phyloP scores from a whole-genome alignment of 2,113 vertebrate genomes.

The Cranoglanis bouderius region DNA sequence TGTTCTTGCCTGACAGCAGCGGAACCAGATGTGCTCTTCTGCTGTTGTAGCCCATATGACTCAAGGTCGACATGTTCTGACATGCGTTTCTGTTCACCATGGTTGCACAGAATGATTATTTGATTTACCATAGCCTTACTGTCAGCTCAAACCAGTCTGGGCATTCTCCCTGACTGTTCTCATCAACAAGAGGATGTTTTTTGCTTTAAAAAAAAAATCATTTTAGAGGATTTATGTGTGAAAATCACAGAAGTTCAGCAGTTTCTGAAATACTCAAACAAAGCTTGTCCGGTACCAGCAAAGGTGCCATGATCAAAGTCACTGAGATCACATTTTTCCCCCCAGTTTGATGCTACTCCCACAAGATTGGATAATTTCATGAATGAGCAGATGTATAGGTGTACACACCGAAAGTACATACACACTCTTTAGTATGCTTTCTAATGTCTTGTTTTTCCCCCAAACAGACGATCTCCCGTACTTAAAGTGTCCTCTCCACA shows the following conservation, averaged over 20 bases:
- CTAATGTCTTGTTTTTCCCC: conserved; percentile 8
- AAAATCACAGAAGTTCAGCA: not conserved
- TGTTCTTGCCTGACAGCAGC: not conserved
- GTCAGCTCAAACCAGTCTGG: not conserved
- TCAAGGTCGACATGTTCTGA: not conserved
- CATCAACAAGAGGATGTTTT: not conserved
- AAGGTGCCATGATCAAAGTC: not conserved
- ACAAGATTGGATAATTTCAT: not conserved
- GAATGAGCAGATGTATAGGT: not conserved
- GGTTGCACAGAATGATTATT: not conserved
- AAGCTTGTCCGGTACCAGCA: not conserved
- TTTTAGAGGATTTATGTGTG: not conserved
- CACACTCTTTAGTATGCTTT: not conserved
- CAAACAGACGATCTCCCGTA: conserved; percentile 89
- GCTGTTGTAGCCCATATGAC: not conserved
- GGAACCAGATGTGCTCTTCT: not conserved
- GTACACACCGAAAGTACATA: not conserved
- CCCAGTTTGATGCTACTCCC: not conserved
- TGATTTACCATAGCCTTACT: not conserved
- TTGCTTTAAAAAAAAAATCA: too few species aligned
- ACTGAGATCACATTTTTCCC: not conserved
- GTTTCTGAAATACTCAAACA: not conserved
- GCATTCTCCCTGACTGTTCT: not conserved
- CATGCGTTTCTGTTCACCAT: conserved; percentile 1
- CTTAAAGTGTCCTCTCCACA: conserved; percentile 92